Percentiles rank a stretch among this genome's conserved stretches.
These are phyloP conservation scores for Dromococcyx pavoninus DNA, from an alignment of 2,797 vertebrate species.

Conservation along the genomic window DNA sequence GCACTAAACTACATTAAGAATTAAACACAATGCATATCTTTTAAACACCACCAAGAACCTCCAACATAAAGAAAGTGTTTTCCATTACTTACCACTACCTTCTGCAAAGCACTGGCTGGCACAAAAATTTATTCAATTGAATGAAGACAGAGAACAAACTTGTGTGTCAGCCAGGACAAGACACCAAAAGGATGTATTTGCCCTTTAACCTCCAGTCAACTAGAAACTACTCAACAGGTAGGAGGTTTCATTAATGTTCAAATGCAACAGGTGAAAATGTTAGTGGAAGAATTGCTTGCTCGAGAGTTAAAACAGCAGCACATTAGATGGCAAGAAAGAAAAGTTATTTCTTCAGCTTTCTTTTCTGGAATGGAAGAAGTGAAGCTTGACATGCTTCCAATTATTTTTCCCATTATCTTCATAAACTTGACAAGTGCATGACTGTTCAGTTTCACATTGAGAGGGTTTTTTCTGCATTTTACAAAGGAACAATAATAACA, in stretches of 20 bases:
- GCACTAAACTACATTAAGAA: background rate
- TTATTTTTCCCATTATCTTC: background rate
- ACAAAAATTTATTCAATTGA: constrained; percentile 73
- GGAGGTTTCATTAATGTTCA: constrained; percentile 82
- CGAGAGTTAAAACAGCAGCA: constrained; percentile 46
- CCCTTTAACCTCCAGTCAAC: constrained; percentile 77
- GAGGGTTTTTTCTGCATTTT: background rate
- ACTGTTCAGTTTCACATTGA: background rate
- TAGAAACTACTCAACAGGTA: constrained; percentile 69
- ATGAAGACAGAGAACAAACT: constrained; percentile 63
- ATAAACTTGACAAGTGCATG: background rate
- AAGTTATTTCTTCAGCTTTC: constrained; percentile 23
- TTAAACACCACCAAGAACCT: background rate
- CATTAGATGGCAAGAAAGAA: constrained; percentile 40
- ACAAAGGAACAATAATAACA: background rate
- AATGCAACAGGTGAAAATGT: constrained; percentile 76
- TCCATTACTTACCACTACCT: constrained; percentile 73
- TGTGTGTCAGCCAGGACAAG: constrained; percentile 74
- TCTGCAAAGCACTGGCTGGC: constrained; percentile 67
- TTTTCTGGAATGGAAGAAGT: constrained; percentile 17
- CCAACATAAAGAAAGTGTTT: background rate
- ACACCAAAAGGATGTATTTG: constrained; percentile 83
- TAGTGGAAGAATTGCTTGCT: constrained; percentile 60
- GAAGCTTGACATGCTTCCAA: constrained; percentile 3
- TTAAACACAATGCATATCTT: background rate